Base-by-base conservation (phyloP, 2,113 vertebrate genomes). In the Aptenodytes patagonicus region DNA sequence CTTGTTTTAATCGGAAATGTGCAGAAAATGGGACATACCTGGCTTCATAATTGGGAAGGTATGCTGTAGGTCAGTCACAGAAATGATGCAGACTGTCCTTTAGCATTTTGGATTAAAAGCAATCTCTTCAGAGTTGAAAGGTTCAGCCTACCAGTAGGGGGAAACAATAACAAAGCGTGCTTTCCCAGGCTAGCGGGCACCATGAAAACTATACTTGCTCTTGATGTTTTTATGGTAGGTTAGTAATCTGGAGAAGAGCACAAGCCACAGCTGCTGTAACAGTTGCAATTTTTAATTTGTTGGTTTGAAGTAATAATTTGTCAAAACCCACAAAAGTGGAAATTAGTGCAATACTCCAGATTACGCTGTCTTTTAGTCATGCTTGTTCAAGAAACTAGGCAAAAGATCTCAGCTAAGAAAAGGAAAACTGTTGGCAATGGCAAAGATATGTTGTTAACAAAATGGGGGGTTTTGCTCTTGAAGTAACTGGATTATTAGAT, bases 361-460 rank as follows among this genome's bases (percentile, higher is more conserved):
- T 78, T 73, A 36, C 47, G 22, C 31, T 60, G 44, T 58, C 9
- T 40, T 92, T 94, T 70, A 55, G 64, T 60, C 52, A 25, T 31
- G 24, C 31, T 81, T 71, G 38, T 66, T 89, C 84, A 79, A 87
- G 87, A 95, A 94, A 89, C 12, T 49, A 70, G 57, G 72, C 25
- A 66, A 89, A 95, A 82, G 52, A 61, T 42, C 49, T 46, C 75
- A 24, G 28, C 64, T 82, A 38, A 91, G 54, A 28, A 79, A 78
- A 76, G 17, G 14, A 58, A 68, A 86, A 62, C 19, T 57, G 8
- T 17, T 88, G 51, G 29, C 61, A 78, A 32, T 46, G 25, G 52
- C 11, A 86, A 88, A 70, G 29, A 10, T n/a, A 26, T 2, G 19
- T 31, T 93, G 21, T 36, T 91, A 90, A 70, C 11, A 92, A 62